phyloP scores from a whole-genome alignment of 2,888 invertebrate genomes.

The Atherix ibis region DNA sequence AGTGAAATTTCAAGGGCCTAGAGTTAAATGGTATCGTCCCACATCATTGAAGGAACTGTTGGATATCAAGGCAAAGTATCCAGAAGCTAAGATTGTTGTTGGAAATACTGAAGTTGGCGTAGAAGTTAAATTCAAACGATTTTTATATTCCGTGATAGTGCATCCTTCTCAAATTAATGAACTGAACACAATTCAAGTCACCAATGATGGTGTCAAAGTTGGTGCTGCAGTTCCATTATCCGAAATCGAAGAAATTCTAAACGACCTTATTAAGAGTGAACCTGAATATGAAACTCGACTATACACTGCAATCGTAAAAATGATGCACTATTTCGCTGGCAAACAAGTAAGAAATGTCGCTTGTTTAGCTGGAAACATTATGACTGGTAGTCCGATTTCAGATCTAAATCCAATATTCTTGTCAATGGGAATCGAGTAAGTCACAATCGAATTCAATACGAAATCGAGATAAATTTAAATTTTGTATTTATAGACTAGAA shows the following conservation, averaged over 20 bases:
- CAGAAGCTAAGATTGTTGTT: conserved; percentile 62
- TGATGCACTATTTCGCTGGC: conserved; percentile 91
- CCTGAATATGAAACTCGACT: conserved; percentile 43
- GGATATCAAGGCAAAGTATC: conserved; percentile 46
- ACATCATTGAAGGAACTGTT: conserved; percentile 47
- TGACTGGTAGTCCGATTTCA: conserved; percentile 92
- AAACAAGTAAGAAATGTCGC: conserved; percentile 90
- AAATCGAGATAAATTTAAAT: too few species aligned
- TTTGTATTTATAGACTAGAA: conserved; percentile 31
- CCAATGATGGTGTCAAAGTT: conserved; percentile 43
- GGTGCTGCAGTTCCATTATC: conserved; percentile 68
- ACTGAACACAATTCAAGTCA: conserved; percentile 41
- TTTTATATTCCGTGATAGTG: conserved; percentile 61
- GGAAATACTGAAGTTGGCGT: conserved; percentile 88
- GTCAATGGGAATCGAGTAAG: conserved; percentile 46
- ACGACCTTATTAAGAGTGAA: conserved; percentile 36
- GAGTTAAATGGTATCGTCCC: conserved; percentile 64
- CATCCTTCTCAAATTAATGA: conserved; percentile 55
- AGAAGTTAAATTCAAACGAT: conserved; percentile 78
- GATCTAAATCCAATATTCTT: conserved; percentile 87
- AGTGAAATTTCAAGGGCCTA: conserved; percentile 43
- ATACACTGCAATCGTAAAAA: conserved; percentile 55
- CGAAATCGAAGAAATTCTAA: conserved; percentile 51
- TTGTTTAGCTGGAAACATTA: conserved; percentile 80
- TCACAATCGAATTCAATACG: too few species aligned